Base-by-base conservation (phyloP, 2,113 vertebrate species). In the Pycnonotus jocosus region DNA sequence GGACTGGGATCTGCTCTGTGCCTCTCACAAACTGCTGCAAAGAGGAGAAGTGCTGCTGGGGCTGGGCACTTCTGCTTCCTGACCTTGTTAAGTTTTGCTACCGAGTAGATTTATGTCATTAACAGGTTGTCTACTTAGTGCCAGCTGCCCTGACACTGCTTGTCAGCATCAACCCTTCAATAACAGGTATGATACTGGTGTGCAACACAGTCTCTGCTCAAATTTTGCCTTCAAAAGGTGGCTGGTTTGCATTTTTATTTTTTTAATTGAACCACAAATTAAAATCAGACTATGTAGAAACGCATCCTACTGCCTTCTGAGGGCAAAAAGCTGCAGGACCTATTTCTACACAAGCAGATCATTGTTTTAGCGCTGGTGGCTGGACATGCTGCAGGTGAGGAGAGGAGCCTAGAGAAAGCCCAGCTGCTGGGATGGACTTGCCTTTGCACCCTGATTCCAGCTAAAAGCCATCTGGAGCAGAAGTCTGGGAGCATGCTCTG, bases 41-140 rank as follows among this genome's bases (percentile, higher is more conserved):
- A 58, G 48, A 25, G 66, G 14, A 44, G 20, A n/a, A 24, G 16
- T 21, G 1, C 6, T 33, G 20, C 23, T 33, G 10, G n/a, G 33
- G 44, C 35, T 65, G 30, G 19, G 15, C 11, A 7, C 20, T 72
- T 38, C 54, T 78, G 48, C 14, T 72, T 91, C 73, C 65, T 44
- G 22, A 8, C 3, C 47, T 22, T 37, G 24, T 13, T 10, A 25
- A 54, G 18, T 54, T 66, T 86, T 80, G 47, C 82, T 86, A 6
- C 56, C 42, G 7, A 38, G 23, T 31, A 57, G 45, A 47, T 72
- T 51, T 84, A 5, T 91, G 85, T 95, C 65, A 14, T 93, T 92
- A 73, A 83, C 97, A 99, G 99, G 97, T 98, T 53, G 97, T 97
- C 22, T 99, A 99, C 42, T 88, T 91, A 11, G 96, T 99, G 35